phyloP scores from a whole-genome alignment of 2,797 vertebrate species.

The Streptopelia turtur region DNA sequence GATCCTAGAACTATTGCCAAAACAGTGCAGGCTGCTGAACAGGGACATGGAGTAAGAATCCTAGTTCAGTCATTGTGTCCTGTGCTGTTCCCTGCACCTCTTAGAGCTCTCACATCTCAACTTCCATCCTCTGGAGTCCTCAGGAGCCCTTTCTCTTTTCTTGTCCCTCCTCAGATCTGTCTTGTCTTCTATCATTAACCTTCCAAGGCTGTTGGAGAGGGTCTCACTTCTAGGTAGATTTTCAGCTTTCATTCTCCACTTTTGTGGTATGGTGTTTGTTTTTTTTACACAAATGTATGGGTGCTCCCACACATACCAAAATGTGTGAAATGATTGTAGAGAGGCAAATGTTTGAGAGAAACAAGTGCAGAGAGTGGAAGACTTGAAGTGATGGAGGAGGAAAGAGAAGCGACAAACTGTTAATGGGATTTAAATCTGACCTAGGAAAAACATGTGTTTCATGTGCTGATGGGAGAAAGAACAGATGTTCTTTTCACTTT shows the following conservation, averaged over 20 bases:
- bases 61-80: background rate
- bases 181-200: background rate
- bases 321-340: fast-evolving
- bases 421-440: background rate
- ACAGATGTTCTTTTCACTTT: background rate
- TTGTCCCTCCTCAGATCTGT: background rate
- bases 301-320: background rate
- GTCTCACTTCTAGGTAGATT: background rate
- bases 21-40: background rate
- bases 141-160: background rate
- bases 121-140: background rate
- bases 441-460: background rate
- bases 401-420: background rate
- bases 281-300: background rate
- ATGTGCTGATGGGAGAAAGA: background rate
- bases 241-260: background rate
- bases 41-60: background rate
- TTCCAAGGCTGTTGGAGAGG: background rate
- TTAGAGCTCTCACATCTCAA: background rate
- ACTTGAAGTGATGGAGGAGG: background rate
- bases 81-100: fast-evolving
- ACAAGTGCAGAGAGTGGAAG: background rate
- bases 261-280: background rate
- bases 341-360: background rate
- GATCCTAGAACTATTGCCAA: background rate